Evolutionary conservation across 2,797 vertebrate species (phyloP).

Genomic region (Brachymystax lenok): DNA sequence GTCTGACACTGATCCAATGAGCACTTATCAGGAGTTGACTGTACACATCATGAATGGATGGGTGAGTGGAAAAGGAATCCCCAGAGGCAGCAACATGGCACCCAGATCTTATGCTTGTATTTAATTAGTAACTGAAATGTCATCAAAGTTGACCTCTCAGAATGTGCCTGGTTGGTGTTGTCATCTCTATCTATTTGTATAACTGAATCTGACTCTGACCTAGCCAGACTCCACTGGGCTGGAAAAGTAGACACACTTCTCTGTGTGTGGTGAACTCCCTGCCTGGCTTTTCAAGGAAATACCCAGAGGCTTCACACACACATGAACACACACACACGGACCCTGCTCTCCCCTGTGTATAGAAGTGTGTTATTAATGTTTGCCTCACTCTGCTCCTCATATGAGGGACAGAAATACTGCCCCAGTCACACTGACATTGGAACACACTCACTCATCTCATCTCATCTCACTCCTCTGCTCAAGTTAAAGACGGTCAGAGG

Average conservation of each 20-base stretch:
- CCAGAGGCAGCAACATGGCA: slow-evolving; percentile 18
- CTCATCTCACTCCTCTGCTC: too few species aligned
- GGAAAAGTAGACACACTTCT: slow-evolving; percentile 45
- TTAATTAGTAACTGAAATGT: too few species aligned
- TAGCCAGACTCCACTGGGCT: slow-evolving; percentile 31
- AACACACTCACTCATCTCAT: slow-evolving; percentile 21
- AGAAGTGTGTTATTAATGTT: slow-evolving; percentile 62
- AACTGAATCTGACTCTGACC: slow-evolving; percentile 35
- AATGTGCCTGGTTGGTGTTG: not conserved
- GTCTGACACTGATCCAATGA: not conserved
- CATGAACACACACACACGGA: slow-evolving; percentile 24
- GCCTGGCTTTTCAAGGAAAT: slow-evolving; percentile 43
- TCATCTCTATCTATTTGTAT: slow-evolving; percentile 19
- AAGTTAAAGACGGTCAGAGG: too few species aligned
- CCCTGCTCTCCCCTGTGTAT: slow-evolving; percentile 56
- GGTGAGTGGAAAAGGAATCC: not conserved
- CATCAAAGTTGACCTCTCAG: too few species aligned
- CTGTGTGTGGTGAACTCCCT: slow-evolving; percentile 9
- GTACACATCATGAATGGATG: not conserved
- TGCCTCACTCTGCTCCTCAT: slow-evolving; percentile 60
- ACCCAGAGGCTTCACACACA: slow-evolving; percentile 28
- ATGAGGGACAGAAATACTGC: slow-evolving; percentile 52
- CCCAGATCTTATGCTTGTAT: slow-evolving; percentile 22
- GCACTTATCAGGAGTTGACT: too few species aligned
- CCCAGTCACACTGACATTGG: slow-evolving; percentile 4